Percentiles rank a stretch among this genome's conserved stretches.
Evolutionary conservation across 2,113 vertebrate species (phyloP).

Genomic region (Edolisoma coerulescens): DNA sequence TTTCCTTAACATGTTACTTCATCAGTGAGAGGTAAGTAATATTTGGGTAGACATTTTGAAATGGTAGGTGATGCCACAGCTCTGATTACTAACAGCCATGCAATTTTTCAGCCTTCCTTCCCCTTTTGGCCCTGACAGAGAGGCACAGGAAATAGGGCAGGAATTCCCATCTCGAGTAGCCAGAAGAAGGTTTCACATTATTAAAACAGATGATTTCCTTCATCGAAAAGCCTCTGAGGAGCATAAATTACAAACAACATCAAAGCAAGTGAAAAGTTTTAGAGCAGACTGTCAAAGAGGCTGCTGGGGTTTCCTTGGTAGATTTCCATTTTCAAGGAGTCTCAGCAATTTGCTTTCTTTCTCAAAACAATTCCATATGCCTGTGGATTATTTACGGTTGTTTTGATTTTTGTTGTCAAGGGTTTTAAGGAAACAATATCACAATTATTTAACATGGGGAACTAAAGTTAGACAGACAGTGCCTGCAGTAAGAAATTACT

Average conservation of each 20-base stretch:
- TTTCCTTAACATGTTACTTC: background rate
- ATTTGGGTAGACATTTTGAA: background rate
- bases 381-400: slow-evolving; percentile 27
- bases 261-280: slow-evolving; percentile 1
- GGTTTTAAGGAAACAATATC: slow-evolving; percentile 45
- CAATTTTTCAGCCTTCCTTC: background rate
- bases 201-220: slow-evolving; percentile 63
- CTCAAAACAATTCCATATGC: slow-evolving; percentile 57
- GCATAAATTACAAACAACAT: slow-evolving; percentile 56
- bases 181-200: slow-evolving; percentile 53
- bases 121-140: background rate
- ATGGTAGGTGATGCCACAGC: background rate
- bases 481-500: background rate
- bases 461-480: slow-evolving; percentile 13
- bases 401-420: slow-evolving; percentile 56
- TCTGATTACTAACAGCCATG: background rate
- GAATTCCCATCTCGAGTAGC: slow-evolving; percentile 36
- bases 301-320: slow-evolving; percentile 47
- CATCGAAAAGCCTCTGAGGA: slow-evolving; percentile 46
- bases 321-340: slow-evolving; percentile 33
- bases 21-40: background rate
- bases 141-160: slow-evolving; percentile 49
- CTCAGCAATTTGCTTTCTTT: slow-evolving; percentile 42
- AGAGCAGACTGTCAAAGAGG: slow-evolving; percentile 27
- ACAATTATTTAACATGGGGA: background rate